A percentile compares a stretch with the other conserved stretches of the same genome.
Conservation (phyloP, 2,113 vertebrate species). For the Ctenodactylus gundi region DNA sequence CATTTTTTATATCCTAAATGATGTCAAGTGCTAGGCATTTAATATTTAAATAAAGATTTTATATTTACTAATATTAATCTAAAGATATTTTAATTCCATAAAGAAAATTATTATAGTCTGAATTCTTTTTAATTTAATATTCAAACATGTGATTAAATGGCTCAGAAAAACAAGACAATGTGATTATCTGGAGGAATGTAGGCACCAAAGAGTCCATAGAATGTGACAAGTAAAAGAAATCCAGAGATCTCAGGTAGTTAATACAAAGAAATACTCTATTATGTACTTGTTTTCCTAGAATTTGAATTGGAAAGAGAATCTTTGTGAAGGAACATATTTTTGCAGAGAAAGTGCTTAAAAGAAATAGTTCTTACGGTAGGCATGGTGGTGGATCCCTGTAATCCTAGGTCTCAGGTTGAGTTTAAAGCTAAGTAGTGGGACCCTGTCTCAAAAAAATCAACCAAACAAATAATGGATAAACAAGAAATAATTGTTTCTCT, state of each 20-base stretch:
- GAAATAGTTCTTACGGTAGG: not conserved
- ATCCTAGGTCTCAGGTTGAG: not conserved
- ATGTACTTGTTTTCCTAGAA: not conserved
- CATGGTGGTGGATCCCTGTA: not conserved
- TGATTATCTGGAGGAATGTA: not conserved
- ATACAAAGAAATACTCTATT: constrained; percentile 16
- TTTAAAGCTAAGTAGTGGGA: not conserved
- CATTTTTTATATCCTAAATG: not conserved
- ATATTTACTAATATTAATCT: constrained; percentile 28
- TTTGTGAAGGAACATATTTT: not conserved
- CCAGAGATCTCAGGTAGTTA: not conserved
- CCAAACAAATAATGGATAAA: not conserved
- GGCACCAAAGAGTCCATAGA: not conserved
- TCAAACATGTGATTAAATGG: constrained; percentile 18
- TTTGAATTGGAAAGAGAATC: not conserved
- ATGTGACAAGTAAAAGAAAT: constrained; percentile 21
- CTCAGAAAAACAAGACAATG: constrained; percentile 7
- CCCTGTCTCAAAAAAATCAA: not conserved
- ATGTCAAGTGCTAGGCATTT: constrained; percentile 27
- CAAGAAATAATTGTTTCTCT: not conserved
- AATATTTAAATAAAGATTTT: constrained; percentile 34
- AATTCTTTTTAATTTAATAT: not conserved
- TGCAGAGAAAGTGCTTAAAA: not conserved
- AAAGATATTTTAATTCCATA: not conserved
- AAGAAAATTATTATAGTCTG: not conserved